Evolutionary conservation across 2,113 vertebrate species (phyloP), one percentile per base, ranked within the genome.

Genomic region (Hyperopisus bebe): DNA sequence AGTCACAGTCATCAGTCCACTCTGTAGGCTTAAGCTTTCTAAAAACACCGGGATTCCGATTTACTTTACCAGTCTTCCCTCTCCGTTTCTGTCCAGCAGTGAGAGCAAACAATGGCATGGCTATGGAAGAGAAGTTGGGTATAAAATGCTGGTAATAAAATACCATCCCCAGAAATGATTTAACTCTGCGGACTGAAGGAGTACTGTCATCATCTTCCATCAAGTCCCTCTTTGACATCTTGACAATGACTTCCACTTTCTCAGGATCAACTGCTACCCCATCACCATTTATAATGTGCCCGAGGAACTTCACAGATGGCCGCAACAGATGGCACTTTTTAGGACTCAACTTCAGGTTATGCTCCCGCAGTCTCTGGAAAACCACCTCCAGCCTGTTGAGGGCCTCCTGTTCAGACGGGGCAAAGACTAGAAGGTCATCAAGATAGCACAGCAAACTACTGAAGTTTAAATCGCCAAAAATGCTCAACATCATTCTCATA

Each of bases 91-190:
- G 51, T 1, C 80, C 84, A 74, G 44, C 31, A 1, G 46, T 70
- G 2, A 90, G 46, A 1, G 44, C 42, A 24, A 90, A 87, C 21
- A 87, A 5, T 9, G 89, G 89, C 2, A 77, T 90, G 1, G 84
- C 84, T 2, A 87, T 90, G 3, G 62, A 19, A 4, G 84, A 87
- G 15, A 55, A 90, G 8, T 44, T 53, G 13, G 31, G 24, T 5
- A 77, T 87, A 17, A 70, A 87, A 17, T 85, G 42, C 17, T 90
- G 85, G 44, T 87, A 90, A 42, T 42, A 90, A n/a, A 66, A 87
- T 21, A 87, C 19, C 84, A 90, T 87, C 0, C 24, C 46, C 0
- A 90, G 58, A 46, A 90, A 86, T 0, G 24, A 90, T 17, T 66
- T 74, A 0, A 90, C 47, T 42, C 19, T 84, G 1, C 15, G 11